Percentiles rank a stretch among this genome's conserved stretches.
phyloP scores from a whole-genome alignment of 2,113 vertebrate species.

The Mus musculus region GRCm39 chr2:83635001-83635500 shows the following conservation, averaged over 20 bases:
- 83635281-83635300: constrained; percentile 16
- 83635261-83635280: constrained; percentile 37
- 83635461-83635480: constrained; percentile 56
- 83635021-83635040: constrained; percentile 26
- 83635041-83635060: constrained; percentile 50
- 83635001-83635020: constrained; percentile 43
- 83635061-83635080: neutral
- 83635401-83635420: constrained; percentile 1
- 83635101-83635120: constrained; percentile 67
- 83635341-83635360: constrained; percentile 28
- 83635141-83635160: constrained; percentile 58
- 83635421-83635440: constrained; percentile 63
- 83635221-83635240: constrained; percentile 59
- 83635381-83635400: constrained; percentile 45
- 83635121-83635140: constrained; percentile 28
- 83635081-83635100: constrained; percentile 38
- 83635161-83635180: constrained; percentile 53
- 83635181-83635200: constrained; percentile 66
- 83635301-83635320: constrained; percentile 44
- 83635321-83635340: constrained; percentile 7
- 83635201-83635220: constrained; percentile 69
- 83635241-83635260: constrained; percentile 30
- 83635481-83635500: neutral
- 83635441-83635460: constrained; percentile 68
- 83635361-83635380: constrained; percentile 13